Conservation (phyloP, 2,797 vertebrate species). For the Peromyscus eremicus region DNA sequence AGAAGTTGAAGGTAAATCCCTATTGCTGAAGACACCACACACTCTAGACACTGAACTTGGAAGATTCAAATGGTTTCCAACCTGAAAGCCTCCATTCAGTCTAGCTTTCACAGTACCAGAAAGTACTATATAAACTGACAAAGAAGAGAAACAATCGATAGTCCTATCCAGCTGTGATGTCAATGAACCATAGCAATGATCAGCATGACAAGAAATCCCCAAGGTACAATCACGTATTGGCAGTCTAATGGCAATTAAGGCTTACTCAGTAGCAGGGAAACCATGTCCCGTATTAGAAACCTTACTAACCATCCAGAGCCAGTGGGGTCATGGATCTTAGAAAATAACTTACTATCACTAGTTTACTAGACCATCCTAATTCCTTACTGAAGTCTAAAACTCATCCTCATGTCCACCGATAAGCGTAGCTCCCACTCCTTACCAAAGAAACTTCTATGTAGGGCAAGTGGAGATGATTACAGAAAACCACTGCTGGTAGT, state of each 20-base stretch:
- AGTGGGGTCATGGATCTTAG: background rate
- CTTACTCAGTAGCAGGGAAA: background rate
- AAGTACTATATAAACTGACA: background rate
- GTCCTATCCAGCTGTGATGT: background rate
- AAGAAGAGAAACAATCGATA: background rate
- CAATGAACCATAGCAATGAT: background rate
- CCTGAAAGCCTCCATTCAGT: background rate
- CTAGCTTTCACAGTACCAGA: background rate
- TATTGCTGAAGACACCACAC: background rate
- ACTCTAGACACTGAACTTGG: background rate
- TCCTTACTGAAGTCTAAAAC: background rate
- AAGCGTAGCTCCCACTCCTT: background rate
- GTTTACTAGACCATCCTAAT: background rate
- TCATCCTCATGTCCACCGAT: background rate
- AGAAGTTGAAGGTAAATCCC: background rate
- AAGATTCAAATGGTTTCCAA: background rate
- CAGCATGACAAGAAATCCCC: background rate
- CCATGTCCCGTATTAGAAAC: background rate
- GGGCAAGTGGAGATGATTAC: background rate
- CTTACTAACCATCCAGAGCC: background rate
- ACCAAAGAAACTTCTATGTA: background rate
- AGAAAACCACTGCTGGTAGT: background rate
- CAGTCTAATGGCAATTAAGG: background rate
- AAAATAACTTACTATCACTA: background rate
- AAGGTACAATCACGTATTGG: background rate